A percentile compares a stretch with the other conserved stretches of the same genome.
Evolutionary conservation across 2,113 vertebrate genomes (phyloP).

Genomic region (Irena cyanogastra): DNA sequence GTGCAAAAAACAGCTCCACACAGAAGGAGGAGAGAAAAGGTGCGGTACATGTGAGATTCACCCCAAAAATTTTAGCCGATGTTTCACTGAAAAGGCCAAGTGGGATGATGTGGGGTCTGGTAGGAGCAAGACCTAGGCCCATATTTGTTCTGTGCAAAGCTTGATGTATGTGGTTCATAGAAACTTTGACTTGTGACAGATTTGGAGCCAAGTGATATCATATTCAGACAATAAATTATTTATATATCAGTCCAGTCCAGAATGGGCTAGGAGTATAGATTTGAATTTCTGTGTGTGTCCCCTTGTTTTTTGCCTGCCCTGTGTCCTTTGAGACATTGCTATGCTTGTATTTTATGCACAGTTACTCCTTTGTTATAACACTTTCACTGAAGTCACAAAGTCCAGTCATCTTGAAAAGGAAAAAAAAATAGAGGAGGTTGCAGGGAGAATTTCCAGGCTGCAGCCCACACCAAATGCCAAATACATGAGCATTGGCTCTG

Average conservation of each 20-base stretch:
- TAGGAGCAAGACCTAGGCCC: background rate
- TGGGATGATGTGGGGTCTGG: background rate
- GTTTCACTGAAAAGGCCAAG: background rate
- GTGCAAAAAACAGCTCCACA: background rate
- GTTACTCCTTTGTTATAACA: background rate
- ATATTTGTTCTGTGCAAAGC: background rate
- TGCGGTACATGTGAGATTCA: rapidly evolving
- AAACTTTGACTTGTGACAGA: background rate
- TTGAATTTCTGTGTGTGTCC: background rate
- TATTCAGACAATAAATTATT: background rate
- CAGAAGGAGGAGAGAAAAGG: background rate
- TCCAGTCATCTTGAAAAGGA: background rate
- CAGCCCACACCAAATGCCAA: background rate
- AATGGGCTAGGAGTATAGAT: background rate
- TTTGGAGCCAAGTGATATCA: background rate
- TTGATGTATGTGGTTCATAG: background rate
- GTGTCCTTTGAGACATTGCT: background rate
- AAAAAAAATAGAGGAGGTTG: background rate
- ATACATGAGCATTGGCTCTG: background rate
- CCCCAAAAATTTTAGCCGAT: background rate
- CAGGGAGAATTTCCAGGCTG: background rate
- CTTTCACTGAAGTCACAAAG: background rate
- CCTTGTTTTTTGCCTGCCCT: background rate
- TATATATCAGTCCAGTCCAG: background rate
- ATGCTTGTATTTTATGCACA: background rate